Percentiles rank a stretch among this genome's conserved stretches.
phyloP scores from a whole-genome alignment of 2,888 invertebrate genomes.

The Campopleginae sp. region DNA sequence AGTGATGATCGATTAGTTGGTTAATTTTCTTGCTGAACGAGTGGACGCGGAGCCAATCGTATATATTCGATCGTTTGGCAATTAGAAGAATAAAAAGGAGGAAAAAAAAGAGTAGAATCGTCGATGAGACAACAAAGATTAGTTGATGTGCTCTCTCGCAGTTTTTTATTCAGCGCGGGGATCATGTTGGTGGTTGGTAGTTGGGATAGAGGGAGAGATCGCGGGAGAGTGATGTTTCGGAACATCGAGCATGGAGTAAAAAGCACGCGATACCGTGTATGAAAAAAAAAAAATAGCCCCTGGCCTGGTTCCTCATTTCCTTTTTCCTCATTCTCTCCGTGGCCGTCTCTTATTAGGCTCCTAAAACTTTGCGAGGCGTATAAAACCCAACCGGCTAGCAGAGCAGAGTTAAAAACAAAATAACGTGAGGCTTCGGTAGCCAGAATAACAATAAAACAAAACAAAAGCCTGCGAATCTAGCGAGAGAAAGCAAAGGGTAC shows the following conservation, averaged over 20 bases:
- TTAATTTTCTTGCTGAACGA: slow-evolving; percentile 57
- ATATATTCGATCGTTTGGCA: slow-evolving; percentile 60
- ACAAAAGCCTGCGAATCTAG: slow-evolving; percentile 27
- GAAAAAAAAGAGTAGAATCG: slow-evolving; percentile 26
- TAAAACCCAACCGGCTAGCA: slow-evolving; percentile 26
- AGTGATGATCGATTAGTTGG: slow-evolving; percentile 60
- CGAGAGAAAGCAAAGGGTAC: slow-evolving; percentile 69
- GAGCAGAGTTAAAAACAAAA: slow-evolving; percentile 56
- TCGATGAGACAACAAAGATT: slow-evolving; percentile 58
- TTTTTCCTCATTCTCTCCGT: slow-evolving; percentile 4
- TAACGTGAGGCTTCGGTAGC: slow-evolving; percentile 63
- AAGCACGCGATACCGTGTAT: slow-evolving; percentile 47
- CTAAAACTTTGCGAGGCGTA: slow-evolving; percentile 65
- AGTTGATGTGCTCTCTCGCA: slow-evolving; percentile 27
- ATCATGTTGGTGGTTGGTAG: slow-evolving; percentile 39
- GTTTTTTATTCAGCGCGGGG: slow-evolving; percentile 22
- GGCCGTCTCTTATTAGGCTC: slow-evolving; percentile 47
- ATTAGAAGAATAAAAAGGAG: slow-evolving; percentile 49
- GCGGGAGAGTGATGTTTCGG: background rate
- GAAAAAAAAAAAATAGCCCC: slow-evolving; percentile 51
- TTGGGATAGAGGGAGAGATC: background rate
- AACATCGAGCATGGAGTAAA: slow-evolving; percentile 27
- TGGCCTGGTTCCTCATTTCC: background rate
- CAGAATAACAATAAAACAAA: slow-evolving; percentile 18
- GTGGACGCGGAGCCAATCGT: slow-evolving; percentile 58